Evolutionary conservation across 2,113 vertebrate genomes (phyloP).

Genomic region (Chaetodon auriga): DNA sequence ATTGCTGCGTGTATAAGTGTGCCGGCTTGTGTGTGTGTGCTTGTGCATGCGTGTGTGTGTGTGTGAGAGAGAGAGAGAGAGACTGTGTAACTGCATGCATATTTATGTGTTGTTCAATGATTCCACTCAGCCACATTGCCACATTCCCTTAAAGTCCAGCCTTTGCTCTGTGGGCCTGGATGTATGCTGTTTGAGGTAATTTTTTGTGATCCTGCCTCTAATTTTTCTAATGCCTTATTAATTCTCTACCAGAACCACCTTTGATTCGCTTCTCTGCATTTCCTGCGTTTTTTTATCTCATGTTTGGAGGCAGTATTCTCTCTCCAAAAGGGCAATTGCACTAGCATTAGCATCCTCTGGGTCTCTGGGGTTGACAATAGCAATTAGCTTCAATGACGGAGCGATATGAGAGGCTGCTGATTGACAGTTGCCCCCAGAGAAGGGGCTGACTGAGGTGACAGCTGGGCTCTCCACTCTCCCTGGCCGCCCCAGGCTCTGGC

Average conservation of each 20-base stretch:
- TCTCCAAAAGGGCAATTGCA: constrained; percentile 78
- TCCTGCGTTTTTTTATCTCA: constrained; percentile 67
- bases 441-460: constrained; percentile 83
- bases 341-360: constrained; percentile 78
- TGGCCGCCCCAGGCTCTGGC: constrained; percentile 82
- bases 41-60: constrained; percentile 41
- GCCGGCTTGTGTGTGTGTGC: constrained; percentile 50
- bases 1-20: constrained; percentile 71
- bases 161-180: constrained; percentile 57
- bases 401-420: constrained; percentile 80
- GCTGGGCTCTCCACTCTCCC: constrained; percentile 80
- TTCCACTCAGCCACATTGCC: constrained; percentile 54
- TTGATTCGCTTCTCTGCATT: constrained; percentile 74
- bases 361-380: constrained; percentile 83
- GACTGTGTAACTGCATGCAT: constrained; percentile 51
- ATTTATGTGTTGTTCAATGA: constrained; percentile 66
- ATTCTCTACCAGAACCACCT: constrained; percentile 70
- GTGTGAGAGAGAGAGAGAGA: not conserved
- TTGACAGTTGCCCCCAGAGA: constrained; percentile 84
- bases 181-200: constrained; percentile 55
- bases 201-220: constrained; percentile 78
- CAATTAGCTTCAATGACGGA: constrained; percentile 83
- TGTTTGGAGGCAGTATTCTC: constrained; percentile 79
- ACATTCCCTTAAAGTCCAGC: constrained; percentile 60
- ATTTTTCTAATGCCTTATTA: constrained; percentile 78